A percentile compares a stretch with the other conserved stretches of the same genome.
phyloP scores from a whole-genome alignment of 2,888 invertebrate genomes.

The Eurois occulta region DNA sequence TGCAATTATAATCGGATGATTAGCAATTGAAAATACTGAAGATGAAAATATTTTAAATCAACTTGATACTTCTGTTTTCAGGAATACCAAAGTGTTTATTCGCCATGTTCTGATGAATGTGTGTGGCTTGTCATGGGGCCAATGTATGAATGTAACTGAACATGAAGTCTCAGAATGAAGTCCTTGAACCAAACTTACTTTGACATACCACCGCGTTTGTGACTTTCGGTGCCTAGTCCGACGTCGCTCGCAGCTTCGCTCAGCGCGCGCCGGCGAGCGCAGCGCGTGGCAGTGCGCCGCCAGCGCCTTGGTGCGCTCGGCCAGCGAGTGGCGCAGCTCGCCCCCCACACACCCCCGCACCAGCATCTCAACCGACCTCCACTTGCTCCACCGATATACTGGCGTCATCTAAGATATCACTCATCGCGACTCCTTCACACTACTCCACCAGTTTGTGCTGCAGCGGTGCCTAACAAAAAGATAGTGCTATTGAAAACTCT shows the following conservation, averaged over 20 bases:
- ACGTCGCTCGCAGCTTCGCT: conserved; percentile 81
- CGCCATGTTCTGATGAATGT: not conserved
- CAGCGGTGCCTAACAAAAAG: conserved; percentile 51
- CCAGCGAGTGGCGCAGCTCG: conserved; percentile 87
- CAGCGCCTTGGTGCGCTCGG: conserved; percentile 88
- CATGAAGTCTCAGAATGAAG: conserved; percentile 5
- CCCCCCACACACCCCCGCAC: conserved; percentile 87
- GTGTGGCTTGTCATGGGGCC: not conserved
- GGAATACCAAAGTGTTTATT: not conserved
- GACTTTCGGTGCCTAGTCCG: conserved; percentile 88
- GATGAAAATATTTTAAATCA: not conserved
- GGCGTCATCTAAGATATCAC: conserved; percentile 67
- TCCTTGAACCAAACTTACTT: conserved; percentile 90
- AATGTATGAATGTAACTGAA: not conserved
- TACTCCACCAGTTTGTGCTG: conserved; percentile 26
- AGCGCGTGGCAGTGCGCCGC: conserved; percentile 88
- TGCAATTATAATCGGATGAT: not conserved
- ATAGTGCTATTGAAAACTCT: conserved; percentile 17
- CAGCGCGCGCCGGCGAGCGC: conserved; percentile 84
- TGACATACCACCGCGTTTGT: conserved; percentile 93
- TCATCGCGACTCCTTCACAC: conserved; percentile 67
- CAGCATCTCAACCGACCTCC: conserved; percentile 85
- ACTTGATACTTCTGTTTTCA: not conserved
- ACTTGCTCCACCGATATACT: conserved; percentile 66
- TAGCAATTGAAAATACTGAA: not conserved